Evolutionary conservation across 2,888 invertebrate species (phyloP).

Genomic region (Steromphala cineraria): DNA sequence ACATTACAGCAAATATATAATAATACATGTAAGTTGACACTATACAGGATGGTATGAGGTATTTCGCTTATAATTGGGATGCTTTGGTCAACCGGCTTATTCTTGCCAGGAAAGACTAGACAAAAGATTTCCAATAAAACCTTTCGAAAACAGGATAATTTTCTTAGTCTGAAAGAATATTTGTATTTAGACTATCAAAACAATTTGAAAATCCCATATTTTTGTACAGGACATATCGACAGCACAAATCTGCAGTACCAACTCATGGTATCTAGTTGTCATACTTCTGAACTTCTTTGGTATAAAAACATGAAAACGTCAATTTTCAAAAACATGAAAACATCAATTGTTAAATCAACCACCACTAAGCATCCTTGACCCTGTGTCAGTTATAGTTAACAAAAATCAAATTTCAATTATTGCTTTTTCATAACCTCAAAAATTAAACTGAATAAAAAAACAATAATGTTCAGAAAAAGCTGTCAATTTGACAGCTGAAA

Average conservation of each 20-base stretch:
- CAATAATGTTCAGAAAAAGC: no score
- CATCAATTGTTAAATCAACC: no score
- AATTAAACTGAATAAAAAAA: no score
- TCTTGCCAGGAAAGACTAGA: slow-evolving; percentile 44
- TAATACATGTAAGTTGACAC: neutral
- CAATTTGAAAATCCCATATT: slow-evolving; percentile 6
- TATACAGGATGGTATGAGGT: slow-evolving; percentile 17
- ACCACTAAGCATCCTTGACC: no score
- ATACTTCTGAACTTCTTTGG: neutral
- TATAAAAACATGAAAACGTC: neutral
- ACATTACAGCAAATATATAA: slow-evolving; percentile 1
- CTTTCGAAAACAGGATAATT: neutral
- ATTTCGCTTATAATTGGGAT: slow-evolving; percentile 18
- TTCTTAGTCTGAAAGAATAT: neutral
- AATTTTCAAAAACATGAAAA: neutral
- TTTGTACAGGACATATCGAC: neutral
- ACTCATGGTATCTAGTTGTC: no score
- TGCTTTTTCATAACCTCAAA: no score
- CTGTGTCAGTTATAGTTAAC: no score
- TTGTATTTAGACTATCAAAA: neutral
- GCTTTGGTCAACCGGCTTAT: slow-evolving; percentile 32
- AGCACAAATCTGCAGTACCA: neutral
- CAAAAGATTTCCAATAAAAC: slow-evolving; percentile 6
- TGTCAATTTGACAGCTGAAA: no score
- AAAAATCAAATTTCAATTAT: no score